A percentile compares a stretch with the other conserved stretches of the same genome.
Conservation (phyloP, 2,888 invertebrate species). For the Ornithoptera priamus region DNA sequence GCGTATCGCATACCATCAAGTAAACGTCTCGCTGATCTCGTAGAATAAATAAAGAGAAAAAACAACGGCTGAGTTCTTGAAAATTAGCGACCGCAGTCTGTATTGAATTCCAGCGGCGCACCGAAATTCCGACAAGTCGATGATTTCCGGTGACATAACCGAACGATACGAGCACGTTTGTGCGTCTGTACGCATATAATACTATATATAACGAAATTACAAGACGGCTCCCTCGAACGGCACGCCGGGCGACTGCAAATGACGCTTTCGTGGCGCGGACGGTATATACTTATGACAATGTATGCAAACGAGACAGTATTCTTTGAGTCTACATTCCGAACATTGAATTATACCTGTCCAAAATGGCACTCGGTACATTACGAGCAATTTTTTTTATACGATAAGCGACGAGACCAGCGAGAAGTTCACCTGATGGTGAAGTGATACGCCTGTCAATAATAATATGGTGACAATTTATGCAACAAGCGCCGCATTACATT, state of each 20-base stretch:
- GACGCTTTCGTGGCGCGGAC: constrained; percentile 13
- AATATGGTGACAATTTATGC: too few relatives aligned
- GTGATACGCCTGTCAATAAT: too few relatives aligned
- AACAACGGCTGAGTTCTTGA: neutral
- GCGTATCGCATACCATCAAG: too few relatives aligned
- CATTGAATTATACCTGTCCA: constrained; percentile 12
- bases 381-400: neutral
- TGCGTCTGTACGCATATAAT: constrained; percentile 10
- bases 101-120: constrained; percentile 6
- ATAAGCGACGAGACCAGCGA: neutral
- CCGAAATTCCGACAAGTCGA: constrained; percentile 28
- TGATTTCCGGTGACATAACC: constrained; percentile 30
- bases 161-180: constrained; percentile 7
- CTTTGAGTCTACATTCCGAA: constrained; percentile 18
- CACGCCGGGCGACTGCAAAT: constrained; percentile 29
- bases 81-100: neutral
- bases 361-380: constrained; percentile 1
- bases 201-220: constrained; percentile 27
- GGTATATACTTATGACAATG: constrained; percentile 19
- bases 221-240: constrained; percentile 17
- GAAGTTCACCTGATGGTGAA: too few relatives aligned
- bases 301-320: constrained; percentile 28
- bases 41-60: neutral
- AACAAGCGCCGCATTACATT: too few relatives aligned
- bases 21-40: too few relatives aligned